Evolutionary conservation across 2,113 vertebrate genomes (phyloP).

Genomic region (Megaceryle maxima): DNA sequence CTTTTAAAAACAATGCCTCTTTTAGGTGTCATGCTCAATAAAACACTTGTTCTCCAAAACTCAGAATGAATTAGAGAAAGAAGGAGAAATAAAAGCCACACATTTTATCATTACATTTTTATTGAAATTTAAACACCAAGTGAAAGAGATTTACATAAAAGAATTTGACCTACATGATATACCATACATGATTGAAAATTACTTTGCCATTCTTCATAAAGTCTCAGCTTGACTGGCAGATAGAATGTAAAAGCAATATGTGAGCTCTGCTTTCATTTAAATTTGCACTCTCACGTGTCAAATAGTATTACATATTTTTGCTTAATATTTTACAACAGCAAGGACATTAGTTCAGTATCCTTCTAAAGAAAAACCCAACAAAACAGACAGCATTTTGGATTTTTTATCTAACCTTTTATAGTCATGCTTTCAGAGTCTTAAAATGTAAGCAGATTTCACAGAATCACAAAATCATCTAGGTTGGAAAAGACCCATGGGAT

Average conservation of each 20-base stretch:
- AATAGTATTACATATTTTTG: conserved; percentile 42
- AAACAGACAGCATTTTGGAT: conserved; percentile 1
- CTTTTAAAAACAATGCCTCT: conserved; percentile 64
- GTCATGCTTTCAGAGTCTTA: background rate
- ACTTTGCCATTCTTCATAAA: conserved; percentile 70
- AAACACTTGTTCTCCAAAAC: conserved; percentile 65
- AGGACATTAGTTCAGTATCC: conserved; percentile 12
- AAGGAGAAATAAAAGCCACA: conserved; percentile 66
- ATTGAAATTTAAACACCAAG: conserved; percentile 76
- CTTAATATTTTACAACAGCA: conserved; percentile 63
- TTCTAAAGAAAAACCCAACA: conserved; percentile 23
- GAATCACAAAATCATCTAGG: too few relatives aligned
- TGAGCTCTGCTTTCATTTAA: conserved; percentile 69
- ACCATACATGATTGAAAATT: conserved; percentile 72
- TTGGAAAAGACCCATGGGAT: too few relatives aligned
- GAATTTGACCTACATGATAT: conserved; percentile 72
- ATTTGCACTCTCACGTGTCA: conserved; percentile 56
- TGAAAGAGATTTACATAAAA: conserved; percentile 77
- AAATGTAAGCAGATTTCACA: background rate
- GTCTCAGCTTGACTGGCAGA: conserved; percentile 71
- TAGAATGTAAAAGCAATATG: conserved; percentile 70
- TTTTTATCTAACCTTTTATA: conserved; percentile 27
- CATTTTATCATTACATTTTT: conserved; percentile 70
- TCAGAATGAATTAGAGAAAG: conserved; percentile 66
- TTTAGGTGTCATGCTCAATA: conserved; percentile 67